These are phyloP conservation scores for Atherinosoma microstoma DNA, from an alignment of 2,797 vertebrate species.

Conservation along the genomic window DNA sequence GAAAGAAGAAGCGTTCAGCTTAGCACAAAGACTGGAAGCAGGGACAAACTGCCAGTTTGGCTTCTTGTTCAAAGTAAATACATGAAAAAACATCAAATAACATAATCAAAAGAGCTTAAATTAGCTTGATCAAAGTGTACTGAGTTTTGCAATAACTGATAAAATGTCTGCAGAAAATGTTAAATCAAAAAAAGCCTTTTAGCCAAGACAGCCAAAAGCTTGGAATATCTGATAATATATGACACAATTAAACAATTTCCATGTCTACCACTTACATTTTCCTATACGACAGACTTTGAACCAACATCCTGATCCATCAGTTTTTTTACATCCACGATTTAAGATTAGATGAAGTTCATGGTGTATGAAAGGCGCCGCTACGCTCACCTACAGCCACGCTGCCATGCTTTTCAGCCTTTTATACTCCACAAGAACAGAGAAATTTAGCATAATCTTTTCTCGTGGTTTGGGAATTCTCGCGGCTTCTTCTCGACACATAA, in stretches of 20 bases:
- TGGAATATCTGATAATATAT: neutral
- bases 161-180: neutral
- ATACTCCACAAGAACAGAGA: neutral
- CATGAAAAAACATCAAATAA: neutral
- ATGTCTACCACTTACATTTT: too few relatives aligned
- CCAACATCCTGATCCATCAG: neutral
- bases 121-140: neutral
- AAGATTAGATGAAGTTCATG: neutral
- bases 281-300: too few relatives aligned
- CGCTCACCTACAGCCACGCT: too few relatives aligned
- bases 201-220: neutral
- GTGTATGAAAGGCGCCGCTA: neutral
- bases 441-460: neutral
- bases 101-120: neutral
- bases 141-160: neutral
- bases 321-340: neutral
- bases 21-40: constrained; percentile 7
- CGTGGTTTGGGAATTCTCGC: too few relatives aligned
- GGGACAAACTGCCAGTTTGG: neutral
- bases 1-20: neutral
- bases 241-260: neutral
- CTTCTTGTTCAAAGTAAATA: neutral
- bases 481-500: neutral
- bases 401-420: neutral
- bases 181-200: too few relatives aligned